Conservation (phyloP, 2,888 invertebrate genomes). For the Tipula unca region DNA sequence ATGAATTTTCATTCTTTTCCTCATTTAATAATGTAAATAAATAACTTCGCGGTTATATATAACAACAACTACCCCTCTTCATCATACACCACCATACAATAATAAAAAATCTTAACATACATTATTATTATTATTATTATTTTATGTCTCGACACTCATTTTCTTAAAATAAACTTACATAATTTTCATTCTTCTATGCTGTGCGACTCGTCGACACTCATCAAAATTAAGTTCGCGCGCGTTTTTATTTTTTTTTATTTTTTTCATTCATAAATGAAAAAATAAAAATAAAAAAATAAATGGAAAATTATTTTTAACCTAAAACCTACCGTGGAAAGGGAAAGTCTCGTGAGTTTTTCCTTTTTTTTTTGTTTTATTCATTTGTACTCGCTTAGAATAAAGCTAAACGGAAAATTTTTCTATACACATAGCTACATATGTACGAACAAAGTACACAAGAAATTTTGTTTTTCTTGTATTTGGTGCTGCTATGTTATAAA, state of each 20-base stretch:
- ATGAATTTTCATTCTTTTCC: neutral
- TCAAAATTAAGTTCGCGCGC: slow-evolving; percentile 20
- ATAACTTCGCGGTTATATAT: neutral
- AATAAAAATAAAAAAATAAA: neutral
- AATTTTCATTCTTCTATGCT: neutral
- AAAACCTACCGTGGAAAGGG: neutral
- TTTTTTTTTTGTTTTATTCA: neutral
- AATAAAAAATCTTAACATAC: neutral
- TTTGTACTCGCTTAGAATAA: neutral
- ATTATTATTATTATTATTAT: neutral
- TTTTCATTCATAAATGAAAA: slow-evolving; percentile 9
- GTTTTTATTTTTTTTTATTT: neutral
- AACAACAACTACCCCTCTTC: neutral
- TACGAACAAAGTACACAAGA: neutral
- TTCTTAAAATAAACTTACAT: neutral
- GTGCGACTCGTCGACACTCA: slow-evolving; percentile 16
- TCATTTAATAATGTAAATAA: neutral
- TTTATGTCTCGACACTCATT: slow-evolving; percentile 19
- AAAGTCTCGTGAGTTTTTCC: slow-evolving; percentile 9
- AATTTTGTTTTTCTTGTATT: too few species aligned
- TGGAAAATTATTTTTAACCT: slow-evolving; percentile 2
- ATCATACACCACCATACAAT: neutral
- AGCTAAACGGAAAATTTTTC: neutral
- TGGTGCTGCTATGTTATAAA: too few species aligned
- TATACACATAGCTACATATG: neutral